phyloP scores from a whole-genome alignment of 2,888 invertebrate genomes.

The Drosophila greeni region DNA sequence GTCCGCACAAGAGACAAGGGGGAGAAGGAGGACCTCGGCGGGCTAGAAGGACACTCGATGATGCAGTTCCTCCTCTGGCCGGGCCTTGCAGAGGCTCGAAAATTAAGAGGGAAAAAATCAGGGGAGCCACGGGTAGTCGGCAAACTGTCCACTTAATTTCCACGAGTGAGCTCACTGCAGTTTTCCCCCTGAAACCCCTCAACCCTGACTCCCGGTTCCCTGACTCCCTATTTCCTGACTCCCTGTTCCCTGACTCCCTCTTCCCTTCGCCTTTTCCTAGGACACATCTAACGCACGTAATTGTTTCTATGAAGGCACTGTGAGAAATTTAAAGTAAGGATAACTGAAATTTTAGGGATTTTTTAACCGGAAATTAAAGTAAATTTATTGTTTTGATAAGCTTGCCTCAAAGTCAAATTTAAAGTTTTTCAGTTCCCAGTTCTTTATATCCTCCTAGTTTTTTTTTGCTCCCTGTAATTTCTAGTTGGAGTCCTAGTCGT shows the following conservation, averaged over 20 bases:
- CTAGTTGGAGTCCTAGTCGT: constrained; percentile 21
- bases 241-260: constrained; percentile 13
- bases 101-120: constrained; percentile 13
- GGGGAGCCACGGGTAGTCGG: not conserved
- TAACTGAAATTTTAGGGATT: too few relatives aligned
- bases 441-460: not conserved
- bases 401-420: too few relatives aligned
- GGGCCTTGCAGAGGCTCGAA: not conserved
- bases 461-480: not conserved
- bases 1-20: constrained; percentile 19
- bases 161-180: constrained; percentile 54
- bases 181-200: too few relatives aligned
- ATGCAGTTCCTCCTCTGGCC: constrained; percentile 57
- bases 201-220: too few relatives aligned
- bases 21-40: constrained; percentile 4
- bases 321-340: not conserved
- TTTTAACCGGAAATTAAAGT: not conserved
- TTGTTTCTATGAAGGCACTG: constrained; percentile 56
- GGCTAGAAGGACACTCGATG: constrained; percentile 51
- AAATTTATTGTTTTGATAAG: not conserved
- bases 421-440: not conserved
- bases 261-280: constrained; percentile 2
- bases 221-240: constrained; percentile 18
- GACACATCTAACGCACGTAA: constrained; percentile 69
- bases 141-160: constrained; percentile 69